Evolutionary conservation across 2,888 invertebrate species (phyloP).

Genomic region (Syrphus vitripennis): DNA sequence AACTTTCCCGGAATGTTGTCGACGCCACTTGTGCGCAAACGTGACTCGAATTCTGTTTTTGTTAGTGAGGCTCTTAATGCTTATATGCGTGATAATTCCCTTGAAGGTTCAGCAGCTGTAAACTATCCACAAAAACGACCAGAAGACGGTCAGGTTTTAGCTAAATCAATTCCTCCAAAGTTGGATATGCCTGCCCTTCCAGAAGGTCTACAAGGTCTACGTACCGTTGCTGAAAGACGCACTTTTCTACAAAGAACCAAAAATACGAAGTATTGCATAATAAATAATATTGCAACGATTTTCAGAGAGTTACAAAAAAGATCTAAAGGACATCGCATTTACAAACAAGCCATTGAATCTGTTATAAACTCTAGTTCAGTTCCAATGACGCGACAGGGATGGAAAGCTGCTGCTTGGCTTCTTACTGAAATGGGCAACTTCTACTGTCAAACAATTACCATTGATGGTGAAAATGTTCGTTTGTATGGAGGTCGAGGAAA

Average conservation of each 20-base stretch:
- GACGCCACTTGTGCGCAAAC: constrained; percentile 78
- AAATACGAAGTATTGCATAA: constrained; percentile 79
- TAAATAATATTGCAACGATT: constrained; percentile 80
- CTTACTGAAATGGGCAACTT: constrained; percentile 78
- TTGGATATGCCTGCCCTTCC: constrained; percentile 79
- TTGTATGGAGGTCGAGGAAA: constrained; percentile 78
- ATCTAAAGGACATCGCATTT: constrained; percentile 76
- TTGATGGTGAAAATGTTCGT: constrained; percentile 76
- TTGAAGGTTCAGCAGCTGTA: constrained; percentile 76
- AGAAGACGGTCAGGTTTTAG: constrained; percentile 77
- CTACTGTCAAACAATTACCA: constrained; percentile 78
- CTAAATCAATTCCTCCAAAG: constrained; percentile 76
- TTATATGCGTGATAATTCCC: constrained; percentile 81
- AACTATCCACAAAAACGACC: constrained; percentile 48
- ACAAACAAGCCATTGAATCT: constrained; percentile 75
- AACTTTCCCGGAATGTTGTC: constrained; percentile 78
- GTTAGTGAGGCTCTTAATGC: constrained; percentile 82
- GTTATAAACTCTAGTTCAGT: constrained; percentile 75
- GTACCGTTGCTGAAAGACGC: constrained; percentile 83
- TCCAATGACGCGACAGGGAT: constrained; percentile 79
- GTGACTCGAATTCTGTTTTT: constrained; percentile 79
- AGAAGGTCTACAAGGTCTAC: constrained; percentile 79
- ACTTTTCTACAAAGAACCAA: constrained; percentile 79
- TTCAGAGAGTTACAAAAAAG: constrained; percentile 79
- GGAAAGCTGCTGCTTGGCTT: constrained; percentile 79